Conservation (phyloP, 2,888 invertebrate species). For the Brachypterus glaber region DNA sequence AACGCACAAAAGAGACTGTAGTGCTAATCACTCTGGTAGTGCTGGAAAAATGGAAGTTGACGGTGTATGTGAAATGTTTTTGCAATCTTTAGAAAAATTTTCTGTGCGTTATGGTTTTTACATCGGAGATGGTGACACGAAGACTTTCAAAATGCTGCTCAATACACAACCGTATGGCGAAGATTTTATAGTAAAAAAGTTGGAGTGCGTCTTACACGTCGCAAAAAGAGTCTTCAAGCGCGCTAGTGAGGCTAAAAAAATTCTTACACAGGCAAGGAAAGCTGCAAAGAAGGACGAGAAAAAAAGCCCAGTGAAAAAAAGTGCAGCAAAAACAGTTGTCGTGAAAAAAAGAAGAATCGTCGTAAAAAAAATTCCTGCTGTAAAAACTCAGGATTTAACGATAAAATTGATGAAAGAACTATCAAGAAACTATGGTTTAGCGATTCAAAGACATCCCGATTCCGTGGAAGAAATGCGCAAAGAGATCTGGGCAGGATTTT, state of each 20-base stretch:
- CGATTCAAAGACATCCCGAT: slow-evolving; percentile 11
- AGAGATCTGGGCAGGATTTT: slow-evolving; percentile 17
- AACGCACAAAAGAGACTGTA: too few relatives aligned
- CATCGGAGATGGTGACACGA: slow-evolving; percentile 20
- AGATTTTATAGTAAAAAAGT: slow-evolving; percentile 9
- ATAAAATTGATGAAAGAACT: slow-evolving; percentile 11
- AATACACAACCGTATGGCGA: slow-evolving; percentile 17
- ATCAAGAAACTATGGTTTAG: slow-evolving; percentile 12
- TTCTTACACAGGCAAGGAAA: too few relatives aligned
- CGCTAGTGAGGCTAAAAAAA: slow-evolving; percentile 12
- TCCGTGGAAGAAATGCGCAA: slow-evolving; percentile 17
- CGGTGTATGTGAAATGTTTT: too few relatives aligned
- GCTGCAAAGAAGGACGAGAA: too few relatives aligned
- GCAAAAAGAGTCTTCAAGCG: slow-evolving; percentile 17
- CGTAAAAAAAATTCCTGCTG: slow-evolving; percentile 10
- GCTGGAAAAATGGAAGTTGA: too few relatives aligned
- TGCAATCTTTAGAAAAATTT: too few relatives aligned
- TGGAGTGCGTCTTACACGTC: slow-evolving; percentile 17
- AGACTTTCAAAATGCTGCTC: slow-evolving; percentile 18
- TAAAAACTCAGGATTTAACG: slow-evolving; percentile 14
- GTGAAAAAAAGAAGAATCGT: too few relatives aligned
- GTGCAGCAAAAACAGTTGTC: too few relatives aligned
- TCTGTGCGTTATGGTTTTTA: slow-evolving; percentile 15
- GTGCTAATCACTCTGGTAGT: too few relatives aligned
- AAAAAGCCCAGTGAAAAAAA: too few relatives aligned